Evolutionary conservation across 1,140 invertebrate genomes (phyloP).

Genomic region (Geopemphigus sp.): DNA sequence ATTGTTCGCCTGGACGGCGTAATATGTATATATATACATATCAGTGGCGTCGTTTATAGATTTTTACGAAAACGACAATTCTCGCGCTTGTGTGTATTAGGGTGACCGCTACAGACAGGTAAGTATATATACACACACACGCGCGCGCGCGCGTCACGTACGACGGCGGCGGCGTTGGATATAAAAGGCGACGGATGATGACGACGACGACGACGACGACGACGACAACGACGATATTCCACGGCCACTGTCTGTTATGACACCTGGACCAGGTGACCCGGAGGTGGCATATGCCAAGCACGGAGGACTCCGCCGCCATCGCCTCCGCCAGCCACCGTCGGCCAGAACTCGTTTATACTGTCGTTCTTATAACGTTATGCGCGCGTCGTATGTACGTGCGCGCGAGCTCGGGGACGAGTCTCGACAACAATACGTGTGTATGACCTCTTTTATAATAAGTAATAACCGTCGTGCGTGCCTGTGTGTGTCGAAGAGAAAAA

Average conservation of each 20-base stretch:
- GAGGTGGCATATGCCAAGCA: conserved; percentile 42
- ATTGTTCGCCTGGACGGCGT: too few species aligned
- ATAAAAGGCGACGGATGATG: not conserved
- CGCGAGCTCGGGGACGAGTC: not conserved
- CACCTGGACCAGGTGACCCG: conserved; percentile 48
- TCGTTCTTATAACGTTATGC: not conserved
- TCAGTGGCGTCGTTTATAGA: too few species aligned
- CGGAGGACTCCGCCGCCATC: not conserved
- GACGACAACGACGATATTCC: conserved; percentile 10
- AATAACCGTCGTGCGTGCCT: too few species aligned
- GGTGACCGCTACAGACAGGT: too few species aligned
- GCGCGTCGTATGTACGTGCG: too few species aligned
- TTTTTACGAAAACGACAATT: too few species aligned
- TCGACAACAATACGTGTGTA: conserved; percentile 9
- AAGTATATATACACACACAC: not conserved
- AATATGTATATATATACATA: too few species aligned
- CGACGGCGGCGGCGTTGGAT: not conserved
- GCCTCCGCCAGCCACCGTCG: not conserved
- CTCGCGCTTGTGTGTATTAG: too few species aligned
- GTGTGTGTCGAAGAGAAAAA: not conserved
- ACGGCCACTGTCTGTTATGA: conserved; percentile 41
- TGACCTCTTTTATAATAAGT: not conserved
- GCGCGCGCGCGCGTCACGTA: too few species aligned
- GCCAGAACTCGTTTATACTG: conserved; percentile 23
- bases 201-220: conserved; percentile 1